Conservation (phyloP, 2,113 vertebrate genomes). For the Actenoides lindsayi region DNA sequence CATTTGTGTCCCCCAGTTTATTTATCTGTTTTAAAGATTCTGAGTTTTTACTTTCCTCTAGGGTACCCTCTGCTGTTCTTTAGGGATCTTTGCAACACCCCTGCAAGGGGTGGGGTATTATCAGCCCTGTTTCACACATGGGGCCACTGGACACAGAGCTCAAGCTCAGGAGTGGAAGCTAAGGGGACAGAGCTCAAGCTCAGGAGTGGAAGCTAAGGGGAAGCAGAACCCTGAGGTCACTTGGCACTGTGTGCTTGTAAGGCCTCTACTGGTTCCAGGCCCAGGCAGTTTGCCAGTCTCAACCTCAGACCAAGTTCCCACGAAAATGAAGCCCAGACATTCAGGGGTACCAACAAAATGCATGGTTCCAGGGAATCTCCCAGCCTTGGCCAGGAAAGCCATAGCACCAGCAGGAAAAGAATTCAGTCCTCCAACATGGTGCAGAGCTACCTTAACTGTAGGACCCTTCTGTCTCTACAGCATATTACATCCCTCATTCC, state of each 20-base stretch:
- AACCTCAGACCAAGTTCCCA: background rate
- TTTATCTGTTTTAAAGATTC: background rate
- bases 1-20: background rate
- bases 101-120: accelerated
- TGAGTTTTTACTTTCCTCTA: background rate
- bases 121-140: accelerated
- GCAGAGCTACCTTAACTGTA: background rate
- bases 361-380: background rate
- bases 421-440: background rate
- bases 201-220: background rate
- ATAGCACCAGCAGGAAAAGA: background rate
- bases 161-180: background rate
- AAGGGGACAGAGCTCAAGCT: background rate
- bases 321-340: background rate
- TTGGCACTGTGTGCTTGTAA: background rate
- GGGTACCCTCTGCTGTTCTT: background rate
- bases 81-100: background rate
- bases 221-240: too few relatives aligned
- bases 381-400: background rate
- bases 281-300: background rate
- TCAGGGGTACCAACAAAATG: background rate
- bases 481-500: background rate
- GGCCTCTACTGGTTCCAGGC: background rate
- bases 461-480: background rate
- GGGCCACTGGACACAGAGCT: accelerated